Conservation (phyloP, 2,888 invertebrate genomes). For the Tolmerus cingulatus region DNA sequence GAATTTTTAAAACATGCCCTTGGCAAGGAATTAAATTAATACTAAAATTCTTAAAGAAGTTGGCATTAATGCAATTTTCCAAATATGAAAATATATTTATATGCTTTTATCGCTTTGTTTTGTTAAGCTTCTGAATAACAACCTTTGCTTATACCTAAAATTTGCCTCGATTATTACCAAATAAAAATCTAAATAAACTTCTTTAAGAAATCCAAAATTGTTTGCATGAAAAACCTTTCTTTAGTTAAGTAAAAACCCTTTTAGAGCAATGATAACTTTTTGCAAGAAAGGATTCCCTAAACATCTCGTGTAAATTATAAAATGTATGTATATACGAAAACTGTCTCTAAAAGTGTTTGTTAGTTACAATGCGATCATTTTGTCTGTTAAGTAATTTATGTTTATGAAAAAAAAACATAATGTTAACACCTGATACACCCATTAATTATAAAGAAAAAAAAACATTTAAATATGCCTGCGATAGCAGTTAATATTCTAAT, state of each 20-base stretch:
- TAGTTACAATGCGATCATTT: background rate
- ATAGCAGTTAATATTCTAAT: constrained; percentile 34
- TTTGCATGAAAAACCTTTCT: constrained; percentile 12
- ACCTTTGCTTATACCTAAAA: background rate
- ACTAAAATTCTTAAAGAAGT: background rate
- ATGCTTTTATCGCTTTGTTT: background rate
- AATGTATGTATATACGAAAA: background rate
- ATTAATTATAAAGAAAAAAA: background rate
- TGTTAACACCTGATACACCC: constrained; percentile 35
- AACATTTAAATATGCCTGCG: background rate
- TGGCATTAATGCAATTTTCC: background rate
- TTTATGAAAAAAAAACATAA: constrained; percentile 7
- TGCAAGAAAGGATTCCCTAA: constrained; percentile 5
- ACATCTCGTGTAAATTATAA: background rate
- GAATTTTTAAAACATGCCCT: background rate
- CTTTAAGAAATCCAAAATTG: constrained; percentile 18
- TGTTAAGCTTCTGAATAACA: background rate
- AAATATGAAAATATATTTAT: background rate
- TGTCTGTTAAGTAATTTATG: constrained; percentile 18
- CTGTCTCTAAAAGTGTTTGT: background rate
- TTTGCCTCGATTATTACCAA: background rate
- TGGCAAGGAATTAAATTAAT: background rate
- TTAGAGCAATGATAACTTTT: constrained; percentile 18
- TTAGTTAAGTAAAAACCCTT: constrained; percentile 11
- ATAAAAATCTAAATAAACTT: background rate